These are phyloP conservation scores for Diaphora mendica DNA, from an alignment of 2,888 invertebrate genomes.

Conservation along the genomic window DNA sequence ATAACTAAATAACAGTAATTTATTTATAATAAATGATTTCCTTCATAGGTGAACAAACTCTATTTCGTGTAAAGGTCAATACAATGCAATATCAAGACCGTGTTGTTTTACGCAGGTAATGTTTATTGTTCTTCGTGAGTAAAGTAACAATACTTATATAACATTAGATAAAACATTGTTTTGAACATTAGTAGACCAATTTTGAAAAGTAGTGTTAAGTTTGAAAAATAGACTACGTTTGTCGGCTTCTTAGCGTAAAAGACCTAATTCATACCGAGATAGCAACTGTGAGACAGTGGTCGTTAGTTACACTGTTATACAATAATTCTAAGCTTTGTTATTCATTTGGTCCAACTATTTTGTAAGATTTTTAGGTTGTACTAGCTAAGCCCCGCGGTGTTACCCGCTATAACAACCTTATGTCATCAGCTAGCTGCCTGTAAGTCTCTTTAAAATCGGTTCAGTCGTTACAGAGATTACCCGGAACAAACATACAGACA, in stretches of 20 bases:
- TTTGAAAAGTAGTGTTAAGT: neutral
- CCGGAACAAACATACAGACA: no score
- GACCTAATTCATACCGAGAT: no score
- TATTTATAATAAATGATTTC: neutral
- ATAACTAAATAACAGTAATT: neutral
- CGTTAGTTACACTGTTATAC: no score
- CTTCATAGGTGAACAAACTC: conserved; percentile 3
- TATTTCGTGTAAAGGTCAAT: neutral
- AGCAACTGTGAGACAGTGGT: no score
- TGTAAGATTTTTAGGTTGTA: no score
- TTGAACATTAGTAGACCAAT: neutral
- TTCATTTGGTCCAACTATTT: no score
- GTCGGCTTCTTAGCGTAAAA: neutral
- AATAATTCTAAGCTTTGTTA: no score
- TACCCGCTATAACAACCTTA: no score
- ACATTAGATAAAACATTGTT: neutral
- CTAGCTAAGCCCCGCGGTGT: no score
- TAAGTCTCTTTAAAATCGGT: no score
- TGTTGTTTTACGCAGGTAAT: neutral
- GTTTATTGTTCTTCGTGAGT: neutral
- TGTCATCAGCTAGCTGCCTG: no score
- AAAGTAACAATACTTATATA: neutral
- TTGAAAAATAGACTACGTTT: neutral
- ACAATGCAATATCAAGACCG: neutral
- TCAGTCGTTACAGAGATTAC: no score